phyloP scores from a whole-genome alignment of 2,113 vertebrate genomes.

The Struthidea cinerea region DNA sequence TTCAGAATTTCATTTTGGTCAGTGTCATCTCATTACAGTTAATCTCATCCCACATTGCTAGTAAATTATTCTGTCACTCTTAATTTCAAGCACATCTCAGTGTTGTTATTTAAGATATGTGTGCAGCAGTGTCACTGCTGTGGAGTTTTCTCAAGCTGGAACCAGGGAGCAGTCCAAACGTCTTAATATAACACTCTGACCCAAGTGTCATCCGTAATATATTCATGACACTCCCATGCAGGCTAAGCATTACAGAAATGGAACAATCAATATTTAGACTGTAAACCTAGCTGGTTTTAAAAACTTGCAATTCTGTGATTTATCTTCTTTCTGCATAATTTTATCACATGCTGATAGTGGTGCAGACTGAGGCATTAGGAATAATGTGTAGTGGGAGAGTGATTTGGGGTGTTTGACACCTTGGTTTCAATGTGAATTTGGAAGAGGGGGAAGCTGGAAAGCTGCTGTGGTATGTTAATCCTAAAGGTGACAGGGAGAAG shows the following conservation, averaged over 20 bases:
- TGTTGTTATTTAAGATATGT: not conserved
- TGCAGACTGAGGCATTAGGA: not conserved
- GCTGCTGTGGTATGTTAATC: not conserved
- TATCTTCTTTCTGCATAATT: not conserved
- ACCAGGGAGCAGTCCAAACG: not conserved
- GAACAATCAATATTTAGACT: not conserved
- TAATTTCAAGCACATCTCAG: constrained; percentile 17
- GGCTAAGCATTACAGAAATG: not conserved
- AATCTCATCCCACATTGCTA: not conserved
- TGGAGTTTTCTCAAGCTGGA: not conserved
- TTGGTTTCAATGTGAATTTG: not conserved
- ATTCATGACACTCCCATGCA: not conserved
- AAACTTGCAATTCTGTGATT: not conserved
- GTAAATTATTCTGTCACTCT: constrained; percentile 51
- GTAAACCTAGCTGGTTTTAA: not conserved
- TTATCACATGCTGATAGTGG: not conserved
- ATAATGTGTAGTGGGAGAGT: not conserved
- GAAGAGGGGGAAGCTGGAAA: not conserved
- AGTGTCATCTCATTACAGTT: constrained; percentile 37
- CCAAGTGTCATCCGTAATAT: not conserved
- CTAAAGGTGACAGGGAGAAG: not conserved
- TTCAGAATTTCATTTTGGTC: constrained; percentile 45
- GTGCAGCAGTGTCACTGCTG: not conserved
- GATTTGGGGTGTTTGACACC: not conserved
- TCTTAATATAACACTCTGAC: not conserved